Base-by-base conservation (phyloP, 1,140 invertebrate genomes). In the Neomicropteryx cornuta region DNA sequence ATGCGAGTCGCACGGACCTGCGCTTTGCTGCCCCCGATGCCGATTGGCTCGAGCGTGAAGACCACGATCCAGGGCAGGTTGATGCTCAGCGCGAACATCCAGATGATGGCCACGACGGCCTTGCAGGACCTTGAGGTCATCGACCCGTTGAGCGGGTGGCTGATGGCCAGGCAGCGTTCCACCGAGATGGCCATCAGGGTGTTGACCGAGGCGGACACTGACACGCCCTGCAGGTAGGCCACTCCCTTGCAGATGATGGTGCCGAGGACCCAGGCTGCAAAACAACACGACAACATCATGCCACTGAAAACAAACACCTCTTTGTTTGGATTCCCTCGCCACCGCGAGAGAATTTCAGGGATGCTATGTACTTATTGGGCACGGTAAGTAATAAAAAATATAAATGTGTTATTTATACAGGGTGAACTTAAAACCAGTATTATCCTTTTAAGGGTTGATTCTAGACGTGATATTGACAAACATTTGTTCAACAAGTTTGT, bases 191-290 rank as follows among this genome's bases (percentile, higher is more conserved):
- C 75, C 19, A 76, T 73, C 30, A 79, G 50, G 0, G 75, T 77
- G 52, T 76, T 73, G 33, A 79, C 71, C 2, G 75, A 77, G 3
- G 75, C 74, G 39, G 71, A 73, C 5, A 79, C 75, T 3, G 73
- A 72, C 1, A 78, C 73, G 5, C 75, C 75, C 53, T 79, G 76
- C 0, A 79, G 58, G 48, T 75, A 79, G 1, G 75, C 66, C 0
- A 75, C 70, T 1, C 69, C 63, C 52, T 77, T 77, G 48, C 76
- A 79, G 34, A 76, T 57, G 18, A 75, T 59, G 33, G 63, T 59
- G 2, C 76, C 76, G 41, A 77, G 63, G 21, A 70, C 59, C 75
- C 75, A 79, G 33, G 72, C 76, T 78, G 57, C n/a, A 60, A 59
- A 41, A 35, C 47, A 17, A 27, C 14, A 39, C 17, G n/a, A n/a